Conservation (phyloP, 2,113 vertebrate genomes). For the Tichodroma muraria region DNA sequence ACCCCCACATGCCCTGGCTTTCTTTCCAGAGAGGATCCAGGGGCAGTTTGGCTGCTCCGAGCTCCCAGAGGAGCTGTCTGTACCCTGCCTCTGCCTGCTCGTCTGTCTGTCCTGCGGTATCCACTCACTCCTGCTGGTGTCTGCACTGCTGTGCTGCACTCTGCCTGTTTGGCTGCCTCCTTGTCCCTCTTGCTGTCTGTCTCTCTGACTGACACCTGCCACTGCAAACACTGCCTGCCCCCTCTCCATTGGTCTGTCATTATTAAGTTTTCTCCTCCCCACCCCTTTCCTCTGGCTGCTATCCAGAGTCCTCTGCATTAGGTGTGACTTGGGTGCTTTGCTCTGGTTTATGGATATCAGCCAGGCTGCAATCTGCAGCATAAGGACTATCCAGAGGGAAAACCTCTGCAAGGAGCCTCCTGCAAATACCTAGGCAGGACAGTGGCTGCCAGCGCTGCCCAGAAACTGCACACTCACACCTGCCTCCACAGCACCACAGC, state of each 20-base stretch:
- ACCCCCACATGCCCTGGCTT: neutral
- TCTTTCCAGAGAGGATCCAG: neutral
- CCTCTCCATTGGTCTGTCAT: neutral
- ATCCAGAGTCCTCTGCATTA: neutral
- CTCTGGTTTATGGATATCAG: neutral
- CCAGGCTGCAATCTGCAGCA: conserved; percentile 30
- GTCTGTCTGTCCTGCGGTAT: neutral
- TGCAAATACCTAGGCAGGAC: neutral
- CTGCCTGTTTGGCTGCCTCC: neutral
- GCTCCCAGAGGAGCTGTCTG: neutral
- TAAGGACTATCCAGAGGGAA: neutral
- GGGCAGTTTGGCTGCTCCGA: neutral
- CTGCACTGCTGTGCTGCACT: neutral
- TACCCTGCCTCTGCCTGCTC: neutral
- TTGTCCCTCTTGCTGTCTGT: neutral
- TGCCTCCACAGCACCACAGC: neutral
- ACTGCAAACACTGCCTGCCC: neutral
- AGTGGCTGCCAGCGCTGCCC: neutral
- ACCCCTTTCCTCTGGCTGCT: neutral
- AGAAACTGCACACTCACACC: conserved; percentile 35
- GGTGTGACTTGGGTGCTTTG: neutral
- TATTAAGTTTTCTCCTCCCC: neutral
- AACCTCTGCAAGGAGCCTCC: conserved; percentile 12
- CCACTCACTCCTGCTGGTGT: fast-evolving
- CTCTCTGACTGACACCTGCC: neutral